These are phyloP conservation scores for Rallus crepitans DNA, from an alignment of 2,797 vertebrate genomes.

Conservation along the genomic window DNA sequence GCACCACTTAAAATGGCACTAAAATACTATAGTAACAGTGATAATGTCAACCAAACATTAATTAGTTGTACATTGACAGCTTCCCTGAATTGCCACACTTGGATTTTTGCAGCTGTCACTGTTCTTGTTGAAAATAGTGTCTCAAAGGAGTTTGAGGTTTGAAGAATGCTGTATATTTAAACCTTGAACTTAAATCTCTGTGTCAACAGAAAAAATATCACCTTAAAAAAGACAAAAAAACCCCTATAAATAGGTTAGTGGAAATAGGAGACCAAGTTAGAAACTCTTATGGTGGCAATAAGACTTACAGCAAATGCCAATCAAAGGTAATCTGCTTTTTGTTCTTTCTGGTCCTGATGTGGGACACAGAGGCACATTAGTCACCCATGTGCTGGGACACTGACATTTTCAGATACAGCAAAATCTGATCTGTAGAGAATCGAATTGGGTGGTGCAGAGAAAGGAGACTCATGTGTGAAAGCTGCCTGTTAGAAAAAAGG, in stretches of 20 bases:
- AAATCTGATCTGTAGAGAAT: not conserved
- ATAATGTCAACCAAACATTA: not conserved
- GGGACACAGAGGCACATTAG: not conserved
- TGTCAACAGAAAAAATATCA: conserved; percentile 6
- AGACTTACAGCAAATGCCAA: conserved; percentile 1
- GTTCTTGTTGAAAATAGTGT: conserved; percentile 43
- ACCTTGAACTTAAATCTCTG: conserved; percentile 37
- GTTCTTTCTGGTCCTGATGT: not conserved
- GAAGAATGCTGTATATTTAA: conserved; percentile 41
- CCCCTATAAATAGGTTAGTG: not conserved
- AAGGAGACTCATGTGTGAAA: not conserved
- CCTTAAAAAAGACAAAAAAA: not conserved
- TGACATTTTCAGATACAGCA: not conserved
- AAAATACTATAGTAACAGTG: not conserved
- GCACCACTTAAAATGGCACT: not conserved
- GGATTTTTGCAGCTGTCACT: not conserved
- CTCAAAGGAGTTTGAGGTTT: conserved; percentile 29
- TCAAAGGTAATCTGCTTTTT: not conserved
- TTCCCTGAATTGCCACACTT: not conserved
- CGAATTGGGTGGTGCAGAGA: not conserved
- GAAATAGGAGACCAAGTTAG: not conserved
- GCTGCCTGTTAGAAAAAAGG: not conserved
- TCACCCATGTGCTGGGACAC: not conserved
- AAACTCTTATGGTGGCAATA: not conserved
- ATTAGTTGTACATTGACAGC: not conserved